Base-by-base conservation (phyloP, 2,888 invertebrate genomes). In the Xylota segnis region DNA sequence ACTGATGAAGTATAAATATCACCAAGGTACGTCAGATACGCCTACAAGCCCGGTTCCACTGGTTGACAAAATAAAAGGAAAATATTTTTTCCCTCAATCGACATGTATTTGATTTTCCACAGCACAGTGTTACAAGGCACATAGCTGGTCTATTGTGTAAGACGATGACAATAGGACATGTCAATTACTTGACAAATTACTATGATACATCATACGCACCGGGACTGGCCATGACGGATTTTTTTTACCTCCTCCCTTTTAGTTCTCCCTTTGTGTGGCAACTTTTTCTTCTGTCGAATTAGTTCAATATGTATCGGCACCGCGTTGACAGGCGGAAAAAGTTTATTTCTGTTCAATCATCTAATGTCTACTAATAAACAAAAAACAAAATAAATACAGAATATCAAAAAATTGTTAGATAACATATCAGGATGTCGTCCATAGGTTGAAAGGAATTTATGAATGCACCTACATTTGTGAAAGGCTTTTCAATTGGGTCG, bases 121-220 rank as follows among this genome's bases (percentile, higher is more conserved):
- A 40, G 12, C 23, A 43, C 43, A 61, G 43, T 18, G 9, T n/a
- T 9, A 29, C 14, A 9, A 14, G 5, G 34, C 14, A 50, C 18
- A 34, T 23, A 27, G 27, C n/a, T 23, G 7, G 37, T n/a, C 40
- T 29, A 34, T 34, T 65, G n/a, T 65, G 29, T 34, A 32, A n/a
- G 14, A 37, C 16, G 23, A 50, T 37, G 27, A 66, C 66, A 66
- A 66, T 52, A 50, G 66, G 40, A 40, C 52, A 66, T 27, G 52
- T 66, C 27, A 52, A 66, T 66, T 52, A 66, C 23, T 52, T 66
- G 66, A 66, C 52, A 66, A 66, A 66, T 66, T 66, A 34, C 66
- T 52, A 52, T 34, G n/a, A 9, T 34, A 9, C 34, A 37, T 50
- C 65, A 34, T 37, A 50, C 34, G 9, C 16, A 40, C 3, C n/a